Evolutionary conservation across 2,797 vertebrate genomes (phyloP).

Genomic region (Fistularia tabacaria): DNA sequence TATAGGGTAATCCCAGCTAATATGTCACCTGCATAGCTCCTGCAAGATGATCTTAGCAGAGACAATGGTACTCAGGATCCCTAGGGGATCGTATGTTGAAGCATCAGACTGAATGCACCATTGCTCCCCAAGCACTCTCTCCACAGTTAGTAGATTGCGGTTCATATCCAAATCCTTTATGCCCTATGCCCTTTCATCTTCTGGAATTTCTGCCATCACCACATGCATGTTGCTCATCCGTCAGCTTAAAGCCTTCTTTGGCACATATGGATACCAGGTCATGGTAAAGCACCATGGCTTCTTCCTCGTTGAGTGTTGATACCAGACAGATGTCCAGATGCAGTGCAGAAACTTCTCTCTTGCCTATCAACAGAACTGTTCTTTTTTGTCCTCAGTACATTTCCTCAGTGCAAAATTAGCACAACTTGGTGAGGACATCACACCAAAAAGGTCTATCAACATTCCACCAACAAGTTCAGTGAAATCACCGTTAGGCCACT

Average conservation of each 20-base stretch:
- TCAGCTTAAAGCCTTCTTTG: neutral
- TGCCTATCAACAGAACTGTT: neutral
- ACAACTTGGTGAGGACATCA: neutral
- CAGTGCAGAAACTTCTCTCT: no score
- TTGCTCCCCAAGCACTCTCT: neutral
- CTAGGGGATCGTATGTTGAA: conserved; percentile 7
- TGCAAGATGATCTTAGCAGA: conserved; percentile 12
- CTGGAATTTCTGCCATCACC: conserved; percentile 2
- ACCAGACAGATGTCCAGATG: no score
- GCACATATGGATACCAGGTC: no score
- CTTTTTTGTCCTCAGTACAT: neutral
- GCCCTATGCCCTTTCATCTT: neutral
- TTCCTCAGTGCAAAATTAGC: neutral
- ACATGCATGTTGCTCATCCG: neutral
- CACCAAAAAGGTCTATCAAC: conserved; percentile 1
- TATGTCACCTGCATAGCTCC: neutral
- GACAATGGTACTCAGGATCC: no score
- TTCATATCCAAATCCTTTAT: neutral
- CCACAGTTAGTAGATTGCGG: neutral
- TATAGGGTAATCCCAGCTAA: neutral
- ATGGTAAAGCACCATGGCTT: neutral
- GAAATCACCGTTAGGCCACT: conserved; percentile 1
- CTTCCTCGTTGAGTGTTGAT: neutral
- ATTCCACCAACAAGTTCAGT: neutral
- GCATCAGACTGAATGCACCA: neutral